These are phyloP conservation scores for Syngnathus rostellatus DNA, from an alignment of 2,797 vertebrate genomes.

Conservation along the genomic window DNA sequence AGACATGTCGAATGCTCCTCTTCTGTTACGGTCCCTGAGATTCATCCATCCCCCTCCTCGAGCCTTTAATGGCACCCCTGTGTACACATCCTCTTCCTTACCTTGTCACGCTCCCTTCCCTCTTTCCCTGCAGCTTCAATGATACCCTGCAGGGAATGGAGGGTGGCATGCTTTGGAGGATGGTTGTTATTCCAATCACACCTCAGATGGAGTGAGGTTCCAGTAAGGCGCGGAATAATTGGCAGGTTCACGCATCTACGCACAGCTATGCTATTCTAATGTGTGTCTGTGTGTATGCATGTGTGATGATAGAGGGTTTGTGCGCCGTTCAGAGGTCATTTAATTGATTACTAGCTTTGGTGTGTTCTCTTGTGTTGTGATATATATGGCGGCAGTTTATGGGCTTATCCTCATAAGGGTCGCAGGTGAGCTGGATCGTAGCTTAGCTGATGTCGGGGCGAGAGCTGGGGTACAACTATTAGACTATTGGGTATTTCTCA, in stretches of 20 bases:
- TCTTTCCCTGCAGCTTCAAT: slow-evolving; percentile 53
- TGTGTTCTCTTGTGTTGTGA: slow-evolving; percentile 43
- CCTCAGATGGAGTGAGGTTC: slow-evolving; percentile 65
- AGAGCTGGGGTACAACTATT: background rate
- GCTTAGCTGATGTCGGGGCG: background rate
- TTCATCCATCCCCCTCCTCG: background rate
- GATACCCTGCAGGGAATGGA: slow-evolving; percentile 55
- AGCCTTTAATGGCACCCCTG: slow-evolving; percentile 1
- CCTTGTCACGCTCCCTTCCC: slow-evolving; percentile 33
- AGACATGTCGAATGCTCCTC: background rate
- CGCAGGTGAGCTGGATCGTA: background rate
- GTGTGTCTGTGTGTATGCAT: slow-evolving; percentile 9
- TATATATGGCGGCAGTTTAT: slow-evolving; percentile 35
- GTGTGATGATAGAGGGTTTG: slow-evolving; percentile 39
- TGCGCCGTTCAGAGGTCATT: slow-evolving; percentile 64
- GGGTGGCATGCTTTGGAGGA: slow-evolving; percentile 62
- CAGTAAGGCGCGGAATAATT: slow-evolving; percentile 75
- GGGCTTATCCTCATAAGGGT: slow-evolving; percentile 12
- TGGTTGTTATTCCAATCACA: slow-evolving; percentile 79
- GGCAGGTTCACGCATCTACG: slow-evolving; percentile 66
- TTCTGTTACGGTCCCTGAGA: background rate
- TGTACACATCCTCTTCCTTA: slow-evolving; percentile 28
- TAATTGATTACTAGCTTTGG: slow-evolving; percentile 70
- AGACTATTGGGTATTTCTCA: background rate
- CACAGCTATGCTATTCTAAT: slow-evolving; percentile 27